Percentiles rank a stretch among this genome's conserved stretches.
Evolutionary conservation across 2,797 vertebrate genomes (phyloP).

Genomic region (Spea hammondii): DNA sequence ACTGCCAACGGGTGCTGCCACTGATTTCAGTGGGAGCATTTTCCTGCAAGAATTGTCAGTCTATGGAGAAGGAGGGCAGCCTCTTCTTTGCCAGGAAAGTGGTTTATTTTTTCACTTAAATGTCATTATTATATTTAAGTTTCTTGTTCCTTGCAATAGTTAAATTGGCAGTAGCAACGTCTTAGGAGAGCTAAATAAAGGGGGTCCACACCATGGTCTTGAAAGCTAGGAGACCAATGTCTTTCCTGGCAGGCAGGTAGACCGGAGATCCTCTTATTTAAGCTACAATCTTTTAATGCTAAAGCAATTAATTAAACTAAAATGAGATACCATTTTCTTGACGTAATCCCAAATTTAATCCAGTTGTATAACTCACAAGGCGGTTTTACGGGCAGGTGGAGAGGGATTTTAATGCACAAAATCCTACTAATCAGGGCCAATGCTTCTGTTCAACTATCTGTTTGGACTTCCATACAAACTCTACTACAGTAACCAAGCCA

Average conservation of each 20-base stretch:
- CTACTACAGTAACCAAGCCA: conserved; percentile 2
- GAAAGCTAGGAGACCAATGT: neutral
- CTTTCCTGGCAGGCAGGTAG: neutral
- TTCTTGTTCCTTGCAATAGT: too few relatives aligned
- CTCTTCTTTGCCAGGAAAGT: too few relatives aligned
- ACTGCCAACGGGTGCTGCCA: too few relatives aligned
- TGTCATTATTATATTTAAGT: too few relatives aligned
- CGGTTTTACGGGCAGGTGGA: conserved; percentile 14
- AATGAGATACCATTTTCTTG: conserved; percentile 37
- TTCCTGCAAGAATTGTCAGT: too few relatives aligned
- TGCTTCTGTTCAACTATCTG: neutral
- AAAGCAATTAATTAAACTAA: conserved; percentile 50
- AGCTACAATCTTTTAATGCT: conserved; percentile 21
- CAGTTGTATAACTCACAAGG: conserved; percentile 45
- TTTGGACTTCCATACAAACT: conserved; percentile 6
- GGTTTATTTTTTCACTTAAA: too few relatives aligned
- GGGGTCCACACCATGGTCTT: too few relatives aligned
- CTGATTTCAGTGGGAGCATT: too few relatives aligned
- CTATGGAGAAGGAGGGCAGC: too few relatives aligned
- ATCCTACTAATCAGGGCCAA: conserved; percentile 32
- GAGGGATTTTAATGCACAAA: conserved; percentile 16
- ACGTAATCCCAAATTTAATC: conserved; percentile 47
- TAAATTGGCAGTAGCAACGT: too few relatives aligned
- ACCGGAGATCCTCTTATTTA: neutral
- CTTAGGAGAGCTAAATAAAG: too few relatives aligned